These are phyloP conservation scores for Paramisgurnus dabryanus DNA, from an alignment of 2,113 vertebrate genomes.

Conservation along the genomic window DNA sequence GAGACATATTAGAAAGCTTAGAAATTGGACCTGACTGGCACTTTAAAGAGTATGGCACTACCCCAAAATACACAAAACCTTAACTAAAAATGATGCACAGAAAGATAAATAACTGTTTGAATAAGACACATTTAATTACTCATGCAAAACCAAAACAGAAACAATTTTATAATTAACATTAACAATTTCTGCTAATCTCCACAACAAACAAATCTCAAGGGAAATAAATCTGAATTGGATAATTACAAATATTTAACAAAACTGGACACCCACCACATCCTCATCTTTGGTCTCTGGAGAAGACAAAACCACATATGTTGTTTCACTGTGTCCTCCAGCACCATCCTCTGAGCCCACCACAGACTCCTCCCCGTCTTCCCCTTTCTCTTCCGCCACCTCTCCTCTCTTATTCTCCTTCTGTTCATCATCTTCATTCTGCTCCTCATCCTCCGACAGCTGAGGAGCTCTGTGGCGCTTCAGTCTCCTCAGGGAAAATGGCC, in stretches of 20 bases:
- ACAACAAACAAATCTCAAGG: no score
- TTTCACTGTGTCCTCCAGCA: neutral
- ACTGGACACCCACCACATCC: neutral
- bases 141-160: no score
- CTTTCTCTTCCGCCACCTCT: conserved; percentile 57
- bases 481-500: conserved; percentile 25
- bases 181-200: no score
- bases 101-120: no score
- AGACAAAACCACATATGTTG: conserved; percentile 33
- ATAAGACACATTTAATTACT: no score
- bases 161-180: no score
- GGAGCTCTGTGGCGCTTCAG: conserved; percentile 48
- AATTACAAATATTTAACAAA: neutral
- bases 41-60: no score
- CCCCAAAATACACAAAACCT: no score
- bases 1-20: no score
- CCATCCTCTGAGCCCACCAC: neutral
- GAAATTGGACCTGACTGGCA: no score
- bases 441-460: conserved; percentile 60
- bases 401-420: conserved; percentile 49
- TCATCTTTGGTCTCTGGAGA: conserved; percentile 47
- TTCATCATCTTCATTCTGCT: conserved; percentile 42
- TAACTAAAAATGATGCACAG: no score
- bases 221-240: neutral
- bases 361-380: conserved; percentile 43